These are phyloP conservation scores for Leuciscus idus DNA, from an alignment of 2,113 vertebrate genomes.

Conservation along the genomic window DNA sequence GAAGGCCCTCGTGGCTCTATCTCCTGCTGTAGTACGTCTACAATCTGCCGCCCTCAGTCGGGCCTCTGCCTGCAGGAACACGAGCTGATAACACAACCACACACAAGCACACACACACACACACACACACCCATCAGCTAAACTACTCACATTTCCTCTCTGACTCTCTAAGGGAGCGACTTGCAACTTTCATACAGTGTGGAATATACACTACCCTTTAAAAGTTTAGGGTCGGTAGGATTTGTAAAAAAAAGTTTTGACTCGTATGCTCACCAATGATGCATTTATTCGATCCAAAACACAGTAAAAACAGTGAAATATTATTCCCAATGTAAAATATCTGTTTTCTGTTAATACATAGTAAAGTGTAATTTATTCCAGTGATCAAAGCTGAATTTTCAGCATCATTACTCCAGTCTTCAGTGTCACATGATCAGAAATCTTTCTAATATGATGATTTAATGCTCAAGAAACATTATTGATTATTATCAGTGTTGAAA, in stretches of 20 bases:
- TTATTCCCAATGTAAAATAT: background rate
- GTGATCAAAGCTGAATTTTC: background rate
- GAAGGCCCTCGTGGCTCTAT: conserved; percentile 34
- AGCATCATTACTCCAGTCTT: background rate
- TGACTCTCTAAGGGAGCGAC: background rate
- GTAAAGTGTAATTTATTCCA: background rate
- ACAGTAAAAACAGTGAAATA: background rate
- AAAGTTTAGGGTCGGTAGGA: background rate
- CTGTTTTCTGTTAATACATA: background rate
- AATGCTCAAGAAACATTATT: background rate
- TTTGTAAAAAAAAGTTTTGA: background rate
- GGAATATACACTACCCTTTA: too few relatives aligned
- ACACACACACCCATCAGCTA: conserved; percentile 18
- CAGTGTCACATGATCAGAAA: background rate
- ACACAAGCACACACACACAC: background rate
- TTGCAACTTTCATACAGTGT: background rate
- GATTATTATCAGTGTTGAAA: background rate
- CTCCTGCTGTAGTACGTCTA: conserved; percentile 24
- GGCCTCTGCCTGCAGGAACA: conserved; percentile 24
- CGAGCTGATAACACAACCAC: conserved; percentile 29
- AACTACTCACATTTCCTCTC: conserved; percentile 22
- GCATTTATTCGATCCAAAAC: background rate
- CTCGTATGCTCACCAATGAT: background rate
- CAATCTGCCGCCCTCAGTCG: conserved; percentile 18
- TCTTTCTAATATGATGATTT: background rate